Conservation (phyloP, 2,113 vertebrate species). For the Ranitomeya imitator region DNA sequence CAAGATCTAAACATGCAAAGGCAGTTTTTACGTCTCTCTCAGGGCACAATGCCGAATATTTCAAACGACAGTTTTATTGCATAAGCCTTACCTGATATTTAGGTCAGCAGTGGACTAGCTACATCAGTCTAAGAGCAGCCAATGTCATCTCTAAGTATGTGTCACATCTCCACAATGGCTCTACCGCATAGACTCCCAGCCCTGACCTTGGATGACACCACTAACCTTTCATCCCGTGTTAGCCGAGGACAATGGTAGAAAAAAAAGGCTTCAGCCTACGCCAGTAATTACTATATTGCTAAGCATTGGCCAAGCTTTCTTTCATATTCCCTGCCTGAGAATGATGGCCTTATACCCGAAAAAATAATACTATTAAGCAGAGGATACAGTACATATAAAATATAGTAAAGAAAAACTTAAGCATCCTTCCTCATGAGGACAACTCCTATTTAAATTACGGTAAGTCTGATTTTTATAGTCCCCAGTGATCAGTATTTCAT, state of each 20-base stretch:
- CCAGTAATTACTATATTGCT: neutral
- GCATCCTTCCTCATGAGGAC: too few species aligned
- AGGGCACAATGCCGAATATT: neutral
- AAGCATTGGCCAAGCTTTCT: neutral
- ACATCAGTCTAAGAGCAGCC: neutral
- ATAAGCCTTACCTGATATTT: slow-evolving; percentile 10
- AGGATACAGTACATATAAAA: neutral
- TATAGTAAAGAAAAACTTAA: too few species aligned
- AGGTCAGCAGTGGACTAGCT: neutral
- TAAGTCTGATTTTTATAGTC: too few species aligned
- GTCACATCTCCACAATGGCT: neutral
- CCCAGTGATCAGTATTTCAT: too few species aligned
- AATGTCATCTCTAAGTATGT: neutral
- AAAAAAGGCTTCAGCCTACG: neutral
- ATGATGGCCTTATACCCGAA: neutral
- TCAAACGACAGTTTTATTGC: neutral
- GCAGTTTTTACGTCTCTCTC: neutral
- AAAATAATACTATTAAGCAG: neutral
- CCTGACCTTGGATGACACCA: slow-evolving; percentile 4
- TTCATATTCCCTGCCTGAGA: neutral
- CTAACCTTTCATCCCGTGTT: neutral
- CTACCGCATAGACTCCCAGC: neutral
- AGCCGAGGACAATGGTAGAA: neutral
- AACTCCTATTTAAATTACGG: too few species aligned
- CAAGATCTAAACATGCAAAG: neutral